A percentile compares a stretch with the other conserved stretches of the same genome.
Conservation (phyloP, 2,113 vertebrate species). For the Oryzias celebensis region DNA sequence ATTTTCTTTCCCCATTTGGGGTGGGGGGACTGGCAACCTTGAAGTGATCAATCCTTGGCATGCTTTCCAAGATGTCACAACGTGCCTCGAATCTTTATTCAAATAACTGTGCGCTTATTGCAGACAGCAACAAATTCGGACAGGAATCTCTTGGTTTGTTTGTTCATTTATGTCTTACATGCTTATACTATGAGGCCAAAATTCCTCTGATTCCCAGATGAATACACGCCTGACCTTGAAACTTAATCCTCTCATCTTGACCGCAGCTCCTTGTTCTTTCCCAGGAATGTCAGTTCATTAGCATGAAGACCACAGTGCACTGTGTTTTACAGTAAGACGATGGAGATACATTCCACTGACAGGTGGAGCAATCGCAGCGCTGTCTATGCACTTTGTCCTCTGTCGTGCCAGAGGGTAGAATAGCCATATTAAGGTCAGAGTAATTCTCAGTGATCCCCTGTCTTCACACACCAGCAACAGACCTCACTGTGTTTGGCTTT, state of each 20-base stretch:
- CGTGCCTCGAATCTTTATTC: slow-evolving; percentile 71
- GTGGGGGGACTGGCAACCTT: slow-evolving; percentile 20
- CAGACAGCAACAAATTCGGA: slow-evolving; percentile 16
- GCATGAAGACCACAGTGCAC: slow-evolving; percentile 65
- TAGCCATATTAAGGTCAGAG: slow-evolving; percentile 81
- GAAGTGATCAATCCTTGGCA: slow-evolving; percentile 38
- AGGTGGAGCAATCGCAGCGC: slow-evolving; percentile 68
- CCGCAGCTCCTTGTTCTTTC: slow-evolving; percentile 35
- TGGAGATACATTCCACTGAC: slow-evolving; percentile 64
- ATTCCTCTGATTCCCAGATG: slow-evolving; percentile 29
- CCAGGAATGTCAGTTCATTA: slow-evolving; percentile 65
- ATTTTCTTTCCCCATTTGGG: slow-evolving; percentile 18
- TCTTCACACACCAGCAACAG: slow-evolving; percentile 76
- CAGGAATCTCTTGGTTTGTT: neutral
- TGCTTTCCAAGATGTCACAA: slow-evolving; percentile 75
- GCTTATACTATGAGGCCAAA: slow-evolving; percentile 35
- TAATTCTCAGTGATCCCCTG: slow-evolving; percentile 66
- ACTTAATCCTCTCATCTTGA: slow-evolving; percentile 36
- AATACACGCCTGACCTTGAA: slow-evolving; percentile 21
- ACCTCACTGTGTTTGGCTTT: slow-evolving; percentile 52
- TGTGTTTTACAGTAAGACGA: slow-evolving; percentile 63
- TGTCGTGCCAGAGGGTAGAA: slow-evolving; percentile 75
- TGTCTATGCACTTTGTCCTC: slow-evolving; percentile 84
- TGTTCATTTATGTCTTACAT: slow-evolving; percentile 1
- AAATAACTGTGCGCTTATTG: slow-evolving; percentile 36